A percentile compares a stretch with the other conserved stretches of the same genome.
Conservation (phyloP, 2,888 invertebrate genomes). For the Meteorus cinctellus region DNA sequence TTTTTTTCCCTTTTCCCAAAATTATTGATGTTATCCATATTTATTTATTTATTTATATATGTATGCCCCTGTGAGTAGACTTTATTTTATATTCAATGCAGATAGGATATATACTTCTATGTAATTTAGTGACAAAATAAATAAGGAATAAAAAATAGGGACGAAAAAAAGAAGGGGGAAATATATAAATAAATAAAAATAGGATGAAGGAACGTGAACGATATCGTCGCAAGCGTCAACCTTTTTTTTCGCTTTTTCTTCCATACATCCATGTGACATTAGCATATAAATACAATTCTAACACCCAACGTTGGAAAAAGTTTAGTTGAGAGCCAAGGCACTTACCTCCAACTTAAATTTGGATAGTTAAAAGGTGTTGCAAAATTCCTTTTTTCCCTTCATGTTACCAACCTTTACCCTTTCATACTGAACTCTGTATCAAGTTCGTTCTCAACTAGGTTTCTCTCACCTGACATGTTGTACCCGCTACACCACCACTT, state of each 20-base stretch:
- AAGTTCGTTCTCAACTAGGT: constrained; percentile 1
- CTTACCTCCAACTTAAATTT: constrained; percentile 62
- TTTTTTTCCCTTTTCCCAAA: constrained; percentile 2
- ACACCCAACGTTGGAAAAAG: constrained; percentile 57
- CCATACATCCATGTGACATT: constrained; percentile 49
- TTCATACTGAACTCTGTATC: constrained; percentile 1
- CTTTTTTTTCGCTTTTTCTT: constrained; percentile 40
- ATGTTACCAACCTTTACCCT: constrained; percentile 34
- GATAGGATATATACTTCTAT: background rate
- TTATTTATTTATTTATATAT: background rate
- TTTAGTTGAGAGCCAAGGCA: constrained; percentile 56
- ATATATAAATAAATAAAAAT: constrained; percentile 35
- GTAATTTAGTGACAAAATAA: constrained; percentile 15
- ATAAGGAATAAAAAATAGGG: constrained; percentile 7
- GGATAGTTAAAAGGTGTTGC: constrained; percentile 62
- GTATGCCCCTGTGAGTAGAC: background rate
- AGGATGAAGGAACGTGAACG: constrained; percentile 42
- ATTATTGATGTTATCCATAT: constrained; percentile 4
- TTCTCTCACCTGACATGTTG: constrained; percentile 15
- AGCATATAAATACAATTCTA: constrained; percentile 65
- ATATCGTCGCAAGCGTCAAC: constrained; percentile 40
- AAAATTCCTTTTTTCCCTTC: constrained; percentile 46
- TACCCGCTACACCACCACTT: background rate
- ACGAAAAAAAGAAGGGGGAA: background rate
- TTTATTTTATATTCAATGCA: constrained; percentile 18